Evolutionary conservation across 2,888 invertebrate genomes (phyloP).

Genomic region (Acheta domesticus): DNA sequence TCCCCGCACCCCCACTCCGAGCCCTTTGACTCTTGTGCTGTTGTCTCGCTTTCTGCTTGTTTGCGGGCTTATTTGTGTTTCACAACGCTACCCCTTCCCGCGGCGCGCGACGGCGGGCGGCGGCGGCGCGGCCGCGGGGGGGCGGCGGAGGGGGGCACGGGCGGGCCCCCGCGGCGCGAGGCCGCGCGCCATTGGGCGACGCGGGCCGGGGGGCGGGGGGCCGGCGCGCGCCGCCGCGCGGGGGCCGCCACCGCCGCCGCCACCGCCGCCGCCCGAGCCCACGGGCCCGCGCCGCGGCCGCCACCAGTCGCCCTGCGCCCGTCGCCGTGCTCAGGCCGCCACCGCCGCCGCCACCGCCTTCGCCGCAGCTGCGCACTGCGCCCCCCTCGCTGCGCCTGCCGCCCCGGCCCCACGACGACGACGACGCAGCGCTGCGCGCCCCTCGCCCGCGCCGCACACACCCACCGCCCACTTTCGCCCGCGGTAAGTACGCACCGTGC

Average conservation of each 20-base stretch:
- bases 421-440: neutral
- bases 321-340: neutral
- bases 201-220: neutral
- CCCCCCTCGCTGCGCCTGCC: neutral
- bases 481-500: neutral
- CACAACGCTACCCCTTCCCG: slow-evolving; percentile 3
- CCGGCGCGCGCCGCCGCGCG: neutral
- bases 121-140: neutral
- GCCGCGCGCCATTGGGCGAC: neutral
- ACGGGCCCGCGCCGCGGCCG: neutral
- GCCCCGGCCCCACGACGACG: neutral
- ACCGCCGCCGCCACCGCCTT: neutral
- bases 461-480: neutral
- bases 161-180: neutral
- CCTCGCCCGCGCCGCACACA: neutral
- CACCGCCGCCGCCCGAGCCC: neutral
- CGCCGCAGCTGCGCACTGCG: too few species aligned
- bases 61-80: slow-evolving; percentile 9
- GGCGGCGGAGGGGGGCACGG: neutral
- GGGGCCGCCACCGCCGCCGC: neutral
- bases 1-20: neutral
- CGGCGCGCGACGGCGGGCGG: neutral
- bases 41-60: slow-evolving; percentile 18
- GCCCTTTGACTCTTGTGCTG: slow-evolving; percentile 18
- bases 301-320: neutral